Evolutionary conservation across 2,113 vertebrate genomes (phyloP).

Genomic region (Lepisosteus osseus): DNA sequence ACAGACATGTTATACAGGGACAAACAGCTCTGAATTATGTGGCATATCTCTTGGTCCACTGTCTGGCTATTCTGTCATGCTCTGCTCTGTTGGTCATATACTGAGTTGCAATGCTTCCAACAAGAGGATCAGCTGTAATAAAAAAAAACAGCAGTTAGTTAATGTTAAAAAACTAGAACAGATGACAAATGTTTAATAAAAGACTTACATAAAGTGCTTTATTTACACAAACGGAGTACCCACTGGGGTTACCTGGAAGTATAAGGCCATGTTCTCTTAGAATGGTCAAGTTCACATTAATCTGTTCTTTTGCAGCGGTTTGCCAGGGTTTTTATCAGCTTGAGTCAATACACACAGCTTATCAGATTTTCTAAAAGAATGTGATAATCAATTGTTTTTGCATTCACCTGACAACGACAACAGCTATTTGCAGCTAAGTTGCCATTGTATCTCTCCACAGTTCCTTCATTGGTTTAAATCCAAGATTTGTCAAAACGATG

Average conservation of each 20-base stretch:
- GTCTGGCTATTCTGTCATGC: slow-evolving; percentile 95
- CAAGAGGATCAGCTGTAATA: slow-evolving; percentile 86
- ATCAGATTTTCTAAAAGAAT: no score
- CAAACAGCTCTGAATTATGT: slow-evolving; percentile 70
- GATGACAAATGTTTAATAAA: neutral
- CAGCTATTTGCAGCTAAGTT: no score
- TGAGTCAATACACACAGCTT: no score
- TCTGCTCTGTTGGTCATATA: slow-evolving; percentile 96
- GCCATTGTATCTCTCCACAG: no score
- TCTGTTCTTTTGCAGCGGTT: neutral
- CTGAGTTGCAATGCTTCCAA: slow-evolving; percentile 95
- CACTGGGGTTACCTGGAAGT: no score
- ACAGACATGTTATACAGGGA: slow-evolving; percentile 61
- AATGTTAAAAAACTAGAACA: neutral
- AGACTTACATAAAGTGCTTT: neutral
- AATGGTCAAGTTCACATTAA: neutral
- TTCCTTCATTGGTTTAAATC: no score
- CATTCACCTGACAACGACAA: neutral
- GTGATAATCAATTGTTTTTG: no score
- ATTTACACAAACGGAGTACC: neutral
- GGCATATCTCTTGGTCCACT: slow-evolving; percentile 95
- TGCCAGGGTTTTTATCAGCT: no score
- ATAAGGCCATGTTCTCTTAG: no score
- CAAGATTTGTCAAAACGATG: no score
- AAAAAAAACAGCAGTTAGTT: slow-evolving; percentile 33